Conservation (phyloP, 2,888 invertebrate genomes). For the Suillia variegata region DNA sequence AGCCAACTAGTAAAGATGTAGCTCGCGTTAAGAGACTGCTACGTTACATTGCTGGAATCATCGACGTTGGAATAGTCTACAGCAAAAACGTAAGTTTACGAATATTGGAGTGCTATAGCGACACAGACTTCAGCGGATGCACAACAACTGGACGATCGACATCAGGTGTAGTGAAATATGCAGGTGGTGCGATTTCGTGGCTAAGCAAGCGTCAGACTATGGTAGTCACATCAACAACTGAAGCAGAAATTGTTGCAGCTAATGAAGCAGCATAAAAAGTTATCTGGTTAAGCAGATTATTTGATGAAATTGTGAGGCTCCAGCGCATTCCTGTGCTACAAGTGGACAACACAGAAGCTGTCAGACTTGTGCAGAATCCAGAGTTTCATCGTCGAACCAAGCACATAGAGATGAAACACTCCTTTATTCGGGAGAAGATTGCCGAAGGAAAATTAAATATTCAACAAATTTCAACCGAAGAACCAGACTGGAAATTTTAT, state of each 20-base stretch:
- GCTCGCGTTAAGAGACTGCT: too few species aligned
- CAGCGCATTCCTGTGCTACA: constrained; percentile 13
- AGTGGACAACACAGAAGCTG: constrained; percentile 32
- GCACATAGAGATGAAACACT: constrained; percentile 41
- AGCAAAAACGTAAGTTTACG: too few species aligned
- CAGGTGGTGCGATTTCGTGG: constrained; percentile 9
- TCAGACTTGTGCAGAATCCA: constrained; percentile 40
- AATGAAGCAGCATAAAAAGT: constrained; percentile 38
- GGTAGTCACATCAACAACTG: constrained; percentile 37
- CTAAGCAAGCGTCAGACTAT: constrained; percentile 34
- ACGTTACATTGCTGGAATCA: too few species aligned
- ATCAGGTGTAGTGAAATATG: too few species aligned
- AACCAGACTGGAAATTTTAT: too few species aligned
- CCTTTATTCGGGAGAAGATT: constrained; percentile 40
- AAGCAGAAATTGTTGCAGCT: constrained; percentile 43
- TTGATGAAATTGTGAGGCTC: constrained; percentile 31
- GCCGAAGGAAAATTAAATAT: not conserved
- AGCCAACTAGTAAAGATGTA: too few species aligned
- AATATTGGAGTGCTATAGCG: too few species aligned
- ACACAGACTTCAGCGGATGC: too few species aligned
- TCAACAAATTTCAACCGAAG: too few species aligned
- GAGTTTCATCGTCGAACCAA: constrained; percentile 45
- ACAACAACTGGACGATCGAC: too few species aligned
- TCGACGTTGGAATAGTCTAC: too few species aligned
- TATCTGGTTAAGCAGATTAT: constrained; percentile 44